Conservation (phyloP, 2,113 vertebrate species). For the Edolisoma coerulescens region DNA sequence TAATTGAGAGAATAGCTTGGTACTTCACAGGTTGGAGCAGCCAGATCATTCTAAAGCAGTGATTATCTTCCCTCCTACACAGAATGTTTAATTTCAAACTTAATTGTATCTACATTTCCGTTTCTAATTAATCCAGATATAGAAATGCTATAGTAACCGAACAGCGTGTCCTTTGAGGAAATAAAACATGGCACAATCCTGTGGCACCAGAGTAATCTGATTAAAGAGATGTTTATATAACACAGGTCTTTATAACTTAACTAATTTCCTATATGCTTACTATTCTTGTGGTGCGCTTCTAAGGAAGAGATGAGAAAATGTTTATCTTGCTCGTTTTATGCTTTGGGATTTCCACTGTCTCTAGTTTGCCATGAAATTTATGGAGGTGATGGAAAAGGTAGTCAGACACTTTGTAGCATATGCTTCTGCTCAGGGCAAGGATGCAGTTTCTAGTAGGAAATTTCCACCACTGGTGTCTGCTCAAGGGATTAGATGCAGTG, state of each 20-base stretch:
- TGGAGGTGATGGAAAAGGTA: not conserved
- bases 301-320: constrained; percentile 25
- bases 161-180: constrained; percentile 64
- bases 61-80: constrained; percentile 69
- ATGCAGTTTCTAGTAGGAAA: not conserved
- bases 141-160: constrained; percentile 71
- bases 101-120: constrained; percentile 70
- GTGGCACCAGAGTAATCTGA: constrained; percentile 37
- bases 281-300: constrained; percentile 2
- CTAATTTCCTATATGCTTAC: constrained; percentile 30
- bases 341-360: constrained; percentile 23
- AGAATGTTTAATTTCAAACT: constrained; percentile 73
- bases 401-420: not conserved
- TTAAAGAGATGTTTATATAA: constrained; percentile 51
- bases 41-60: constrained; percentile 63
- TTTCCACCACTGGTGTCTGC: not conserved
- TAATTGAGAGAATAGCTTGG: constrained; percentile 51
- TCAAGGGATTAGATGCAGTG: not conserved
- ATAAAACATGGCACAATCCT: constrained; percentile 33
- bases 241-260: constrained; percentile 18
- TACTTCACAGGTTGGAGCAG: constrained; percentile 50
- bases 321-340: not conserved
- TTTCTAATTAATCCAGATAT: constrained; percentile 75
- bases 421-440: not conserved
- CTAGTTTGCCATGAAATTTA: constrained; percentile 14